Evolutionary conservation across 2,113 vertebrate genomes (phyloP), one percentile per base, ranked within the genome.

Genomic region (Oplegnathus fasciatus): DNA sequence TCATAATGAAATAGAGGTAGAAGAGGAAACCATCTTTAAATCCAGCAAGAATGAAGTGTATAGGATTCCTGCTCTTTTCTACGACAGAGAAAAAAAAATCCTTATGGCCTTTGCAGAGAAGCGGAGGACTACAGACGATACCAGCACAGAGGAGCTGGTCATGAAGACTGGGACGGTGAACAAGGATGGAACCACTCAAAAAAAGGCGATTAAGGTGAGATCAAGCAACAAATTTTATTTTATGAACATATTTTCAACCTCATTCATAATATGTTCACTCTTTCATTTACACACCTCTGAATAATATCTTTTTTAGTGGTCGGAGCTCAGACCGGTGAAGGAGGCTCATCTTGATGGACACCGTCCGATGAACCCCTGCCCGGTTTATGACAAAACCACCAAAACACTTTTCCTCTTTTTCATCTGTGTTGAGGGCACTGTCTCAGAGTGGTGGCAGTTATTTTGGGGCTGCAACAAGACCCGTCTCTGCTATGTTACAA

Each of bases 301-400:
- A 28, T 18, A 26, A 52, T 22, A 20, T 84, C 1, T 48, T 54
- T 50, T 73, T 1, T 9, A 88, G 87, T 83, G 83, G 70, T 57
- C 26, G 0, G 28, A 40, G 2, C 1, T 15, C 0, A 54, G 34
- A 61, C 0, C 0, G 0, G 24, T 88, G 42, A 0, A 72, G 3
- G 0, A 85, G 46, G 80, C 75, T 2, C 10, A n/a, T 22, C 3
- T 58, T 55, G 3, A 48, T 14, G 71, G 72, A 28, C 0, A 75
- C 46, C 76, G 77, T 37, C 22, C 72, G 1, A 76, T 80, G 78
- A 80, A 80, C 48, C 78, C 78, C 13, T 86, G 71, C n/a, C 84
- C 72, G 0, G 9, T 81, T n/a, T 81, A 65, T 20, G 78, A 85
- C 8, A 50, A 71, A 46, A 76, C 3, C 22, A 75, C 2, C 37